A percentile compares a stretch with the other conserved stretches of the same genome.
Evolutionary conservation across 2,797 vertebrate species (phyloP).

Genomic region (Tamandua tetradactyla): DNA sequence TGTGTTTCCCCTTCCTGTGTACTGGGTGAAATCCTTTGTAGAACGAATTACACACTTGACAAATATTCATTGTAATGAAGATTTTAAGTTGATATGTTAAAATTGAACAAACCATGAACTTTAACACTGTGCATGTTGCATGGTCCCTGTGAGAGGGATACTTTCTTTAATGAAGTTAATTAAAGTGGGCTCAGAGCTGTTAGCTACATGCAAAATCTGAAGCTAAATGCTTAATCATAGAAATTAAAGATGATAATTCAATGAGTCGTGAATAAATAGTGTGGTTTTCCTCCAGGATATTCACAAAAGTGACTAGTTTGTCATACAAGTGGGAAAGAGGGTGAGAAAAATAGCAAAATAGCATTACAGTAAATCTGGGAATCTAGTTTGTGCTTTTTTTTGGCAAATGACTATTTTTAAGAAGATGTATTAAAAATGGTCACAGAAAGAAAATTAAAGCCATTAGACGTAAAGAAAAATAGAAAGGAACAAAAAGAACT

Average conservation of each 20-base stretch:
- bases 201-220: constrained; percentile 55
- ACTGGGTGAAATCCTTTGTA: not conserved
- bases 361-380: not conserved
- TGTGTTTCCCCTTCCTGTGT: not conserved
- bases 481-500: not conserved
- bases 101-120: constrained; percentile 58
- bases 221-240: constrained; percentile 58
- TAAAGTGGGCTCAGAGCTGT: constrained; percentile 15
- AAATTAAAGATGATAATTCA: constrained; percentile 52
- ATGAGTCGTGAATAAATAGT: constrained; percentile 51
- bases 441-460: not conserved
- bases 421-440: not conserved
- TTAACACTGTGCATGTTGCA: not conserved
- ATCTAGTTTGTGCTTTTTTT: not conserved
- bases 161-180: constrained; percentile 60
- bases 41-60: not conserved
- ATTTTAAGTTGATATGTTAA: constrained; percentile 31
- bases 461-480: constrained; percentile 15
- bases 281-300: not conserved
- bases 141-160: not conserved
- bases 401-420: not conserved
- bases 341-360: not conserved
- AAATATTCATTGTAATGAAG: not conserved
- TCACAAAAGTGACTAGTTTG: constrained; percentile 28
- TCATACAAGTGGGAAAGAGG: not conserved